Conservation (phyloP, 2,888 invertebrate genomes). For the Caenorhabditis doughertyi region DNA sequence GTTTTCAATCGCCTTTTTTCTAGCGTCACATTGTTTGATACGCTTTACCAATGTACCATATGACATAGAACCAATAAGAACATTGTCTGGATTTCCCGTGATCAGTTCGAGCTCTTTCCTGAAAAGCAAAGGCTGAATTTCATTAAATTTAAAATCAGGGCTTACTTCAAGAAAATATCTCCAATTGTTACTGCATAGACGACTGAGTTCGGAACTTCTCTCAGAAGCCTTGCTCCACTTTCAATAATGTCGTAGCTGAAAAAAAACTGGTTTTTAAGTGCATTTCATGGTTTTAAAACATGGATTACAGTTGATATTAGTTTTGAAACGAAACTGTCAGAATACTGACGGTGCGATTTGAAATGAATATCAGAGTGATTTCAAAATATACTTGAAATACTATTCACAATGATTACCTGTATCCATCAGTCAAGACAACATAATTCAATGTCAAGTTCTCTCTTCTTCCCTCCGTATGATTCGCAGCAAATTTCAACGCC, state of each 20-base stretch:
- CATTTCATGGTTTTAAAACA: too few species aligned
- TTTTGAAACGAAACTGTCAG: too few species aligned
- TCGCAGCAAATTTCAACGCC: slow-evolving; percentile 72
- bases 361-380: too few species aligned
- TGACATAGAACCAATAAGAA: slow-evolving; percentile 55
- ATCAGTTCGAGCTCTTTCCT: slow-evolving; percentile 65
- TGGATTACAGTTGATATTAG: too few species aligned
- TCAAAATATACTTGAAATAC: too few species aligned
- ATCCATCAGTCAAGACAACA: slow-evolving; percentile 77
- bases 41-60: slow-evolving; percentile 63
- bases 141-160: neutral
- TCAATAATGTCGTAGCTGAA: slow-evolving; percentile 67
- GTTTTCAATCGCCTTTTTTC: neutral
- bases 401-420: slow-evolving; percentile 59
- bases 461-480: slow-evolving; percentile 67
- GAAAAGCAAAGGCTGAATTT: slow-evolving; percentile 14
- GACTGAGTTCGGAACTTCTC: slow-evolving; percentile 52
- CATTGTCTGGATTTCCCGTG: slow-evolving; percentile 49
- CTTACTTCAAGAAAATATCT: slow-evolving; percentile 39
- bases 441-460: slow-evolving; percentile 67
- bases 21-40: slow-evolving; percentile 56
- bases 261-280: neutral
- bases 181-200: slow-evolving; percentile 66
- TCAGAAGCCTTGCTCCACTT: slow-evolving; percentile 47
- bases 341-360: too few species aligned